Base-by-base conservation (phyloP, 1,140 invertebrate species). In the Cryptotermes secundus region DNA sequence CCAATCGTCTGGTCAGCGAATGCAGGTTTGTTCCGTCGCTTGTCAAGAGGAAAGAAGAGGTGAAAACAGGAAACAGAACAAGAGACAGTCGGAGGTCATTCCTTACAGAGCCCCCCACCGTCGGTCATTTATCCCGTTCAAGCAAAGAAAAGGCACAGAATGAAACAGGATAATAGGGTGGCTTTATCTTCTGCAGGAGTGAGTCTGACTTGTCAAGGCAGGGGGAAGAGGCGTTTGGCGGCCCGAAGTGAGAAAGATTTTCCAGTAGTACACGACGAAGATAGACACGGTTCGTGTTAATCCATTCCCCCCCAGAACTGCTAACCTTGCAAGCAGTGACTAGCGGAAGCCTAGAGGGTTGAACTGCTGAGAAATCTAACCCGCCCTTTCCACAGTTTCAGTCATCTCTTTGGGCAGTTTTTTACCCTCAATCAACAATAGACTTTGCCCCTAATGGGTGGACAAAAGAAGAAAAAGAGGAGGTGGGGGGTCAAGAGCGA, bases 111-210 rank as follows among this genome's bases (percentile, higher is more conserved):
- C 31, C 79, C 45, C 34, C 34, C 80, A 81, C 72, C 79, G 38
- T 35, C 34, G 49, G 79, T 85, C 83, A 85, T 84, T 84, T 84
- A 84, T 84, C 83, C 80, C 85, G 85, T 19, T 79, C 59, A 16
- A 38, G 36, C 83, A 34, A 65, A 38, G 81, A 38, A 82, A 85
- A 80, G 83, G 35, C 85, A n/a, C 36, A 79, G 80, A 85, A 84
- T 84, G 83, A 85, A 83, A 42, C 85, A 42, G 80, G 85, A 53
- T 85, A 85, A 85, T 85, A 85, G 85, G 80, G 81, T 31, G 83
- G 83, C 85, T 85, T 85, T 85, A 85, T 85, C 85, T 85, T 45
- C 81, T 45, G 81, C 42, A 22, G 35, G 34, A 12, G 80, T 81
- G 31, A 10, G 80, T 10, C 72, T n/a, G 31, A 22, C 10, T 79